Conservation (phyloP, 2,113 vertebrate species). For the Poicephalus gulielmi region DNA sequence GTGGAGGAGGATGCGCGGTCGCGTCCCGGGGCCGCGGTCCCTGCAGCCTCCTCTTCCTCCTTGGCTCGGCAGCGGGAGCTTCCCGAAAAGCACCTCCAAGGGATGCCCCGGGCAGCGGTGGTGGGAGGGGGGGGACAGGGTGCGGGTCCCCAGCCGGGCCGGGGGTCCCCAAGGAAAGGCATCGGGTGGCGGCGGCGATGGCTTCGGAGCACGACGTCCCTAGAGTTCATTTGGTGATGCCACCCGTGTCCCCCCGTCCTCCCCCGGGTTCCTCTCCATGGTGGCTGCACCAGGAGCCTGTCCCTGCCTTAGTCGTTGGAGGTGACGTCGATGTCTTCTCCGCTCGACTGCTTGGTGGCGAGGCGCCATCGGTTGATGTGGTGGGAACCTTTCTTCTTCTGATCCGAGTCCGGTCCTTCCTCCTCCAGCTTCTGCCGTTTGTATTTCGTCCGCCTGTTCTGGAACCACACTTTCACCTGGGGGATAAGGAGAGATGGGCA, state of each 20-base stretch:
- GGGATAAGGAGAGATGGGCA: background rate
- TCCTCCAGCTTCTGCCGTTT: slow-evolving; percentile 98
- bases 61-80: background rate
- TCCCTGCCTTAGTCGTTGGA: slow-evolving; percentile 84
- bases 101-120: background rate
- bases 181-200: background rate
- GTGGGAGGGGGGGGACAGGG: background rate
- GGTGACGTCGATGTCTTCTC: slow-evolving; percentile 95
- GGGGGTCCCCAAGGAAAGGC: background rate
- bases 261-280: slow-evolving; percentile 38
- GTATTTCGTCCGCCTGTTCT: slow-evolving; percentile 96
- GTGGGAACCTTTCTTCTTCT: slow-evolving; percentile 97
- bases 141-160: background rate
- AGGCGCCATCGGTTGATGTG: slow-evolving; percentile 98
- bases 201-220: background rate
- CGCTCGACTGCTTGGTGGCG: slow-evolving; percentile 92
- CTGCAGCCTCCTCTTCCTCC: slow-evolving; percentile 39
- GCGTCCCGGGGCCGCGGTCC: background rate
- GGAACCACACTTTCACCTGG: slow-evolving; percentile 99
- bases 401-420: slow-evolving; percentile 91
- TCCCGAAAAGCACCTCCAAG: background rate
- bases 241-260: background rate
- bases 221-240: background rate
- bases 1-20: background rate
- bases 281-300: slow-evolving; percentile 23